phyloP scores from a whole-genome alignment of 2,113 vertebrate genomes.

The Anseranas semipalmata region DNA sequence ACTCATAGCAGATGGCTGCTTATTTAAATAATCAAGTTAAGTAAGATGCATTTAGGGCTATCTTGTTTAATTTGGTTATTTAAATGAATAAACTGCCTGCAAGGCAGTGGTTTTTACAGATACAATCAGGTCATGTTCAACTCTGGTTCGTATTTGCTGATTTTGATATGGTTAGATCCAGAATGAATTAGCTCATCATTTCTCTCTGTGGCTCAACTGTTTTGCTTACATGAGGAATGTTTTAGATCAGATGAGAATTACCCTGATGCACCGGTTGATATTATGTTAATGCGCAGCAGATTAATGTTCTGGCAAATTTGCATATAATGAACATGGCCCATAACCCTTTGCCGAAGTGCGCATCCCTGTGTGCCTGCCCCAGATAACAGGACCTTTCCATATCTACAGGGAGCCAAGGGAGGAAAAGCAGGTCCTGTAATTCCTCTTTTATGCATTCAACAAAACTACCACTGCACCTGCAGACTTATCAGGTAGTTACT shows the following conservation, averaged over 20 bases:
- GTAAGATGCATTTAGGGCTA: slow-evolving; percentile 26
- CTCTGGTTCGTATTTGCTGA: background rate
- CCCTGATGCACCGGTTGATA: slow-evolving; percentile 3
- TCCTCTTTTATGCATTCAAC: slow-evolving; percentile 16
- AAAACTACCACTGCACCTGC: background rate
- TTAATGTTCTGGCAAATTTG: slow-evolving; percentile 66
- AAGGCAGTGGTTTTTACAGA: background rate
- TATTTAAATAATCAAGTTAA: slow-evolving; percentile 44
- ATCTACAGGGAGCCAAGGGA: background rate
- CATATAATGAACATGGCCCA: slow-evolving; percentile 63
- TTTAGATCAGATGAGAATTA: slow-evolving; percentile 51
- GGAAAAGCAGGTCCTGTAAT: slow-evolving; percentile 10
- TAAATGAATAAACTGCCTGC: slow-evolving; percentile 29
- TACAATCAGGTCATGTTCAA: background rate
- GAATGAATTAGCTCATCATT: background rate
- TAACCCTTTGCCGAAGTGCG: slow-evolving; percentile 30
- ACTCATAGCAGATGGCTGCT: slow-evolving; percentile 31
- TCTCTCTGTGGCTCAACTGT: background rate
- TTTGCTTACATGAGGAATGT: slow-evolving; percentile 21
- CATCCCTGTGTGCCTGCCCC: slow-evolving; percentile 47
- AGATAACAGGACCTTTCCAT: slow-evolving; percentile 37
- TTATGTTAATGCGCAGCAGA: slow-evolving; percentile 69
- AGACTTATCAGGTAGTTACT: background rate
- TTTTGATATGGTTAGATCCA: slow-evolving; percentile 5
- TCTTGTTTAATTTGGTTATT: slow-evolving; percentile 53